phyloP scores from a whole-genome alignment of 2,797 vertebrate species.

The Gila robusta region DNA sequence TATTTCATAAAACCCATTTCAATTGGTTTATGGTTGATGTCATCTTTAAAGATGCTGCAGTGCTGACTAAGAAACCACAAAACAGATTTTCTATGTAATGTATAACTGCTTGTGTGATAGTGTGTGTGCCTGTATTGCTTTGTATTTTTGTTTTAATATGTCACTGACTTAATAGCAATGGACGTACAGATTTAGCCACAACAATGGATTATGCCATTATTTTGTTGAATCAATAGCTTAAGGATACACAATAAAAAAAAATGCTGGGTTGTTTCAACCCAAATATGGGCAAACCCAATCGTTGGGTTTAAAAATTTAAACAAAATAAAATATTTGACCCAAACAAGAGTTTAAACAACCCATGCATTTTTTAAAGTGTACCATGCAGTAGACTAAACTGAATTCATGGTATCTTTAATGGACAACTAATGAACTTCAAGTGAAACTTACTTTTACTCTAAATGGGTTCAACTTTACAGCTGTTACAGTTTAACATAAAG shows the following conservation, averaged over 20 bases:
- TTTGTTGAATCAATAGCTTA: slow-evolving; percentile 48
- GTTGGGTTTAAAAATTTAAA: too few relatives aligned
- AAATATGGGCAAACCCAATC: too few relatives aligned
- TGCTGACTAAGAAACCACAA: background rate
- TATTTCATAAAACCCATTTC: background rate
- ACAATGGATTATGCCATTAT: slow-evolving; percentile 15
- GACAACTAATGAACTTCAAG: slow-evolving; percentile 6
- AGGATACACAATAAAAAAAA: background rate
- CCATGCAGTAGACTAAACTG: background rate
- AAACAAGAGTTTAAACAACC: background rate
- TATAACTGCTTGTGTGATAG: background rate
- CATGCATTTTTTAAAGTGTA: background rate
- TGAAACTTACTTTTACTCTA: background rate
- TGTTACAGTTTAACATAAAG: background rate
- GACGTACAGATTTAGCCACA: slow-evolving; percentile 15
- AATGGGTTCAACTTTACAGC: background rate
- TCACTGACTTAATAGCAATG: background rate
- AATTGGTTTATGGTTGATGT: background rate
- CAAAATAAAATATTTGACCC: background rate
- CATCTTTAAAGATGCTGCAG: background rate
- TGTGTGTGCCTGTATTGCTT: background rate
- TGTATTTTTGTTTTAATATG: background rate
- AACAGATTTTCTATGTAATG: background rate
- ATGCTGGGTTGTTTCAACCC: too few relatives aligned
- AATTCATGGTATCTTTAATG: background rate